phyloP scores from a whole-genome alignment of 2,797 vertebrate genomes.

The Anguilla pacifica region DNA sequence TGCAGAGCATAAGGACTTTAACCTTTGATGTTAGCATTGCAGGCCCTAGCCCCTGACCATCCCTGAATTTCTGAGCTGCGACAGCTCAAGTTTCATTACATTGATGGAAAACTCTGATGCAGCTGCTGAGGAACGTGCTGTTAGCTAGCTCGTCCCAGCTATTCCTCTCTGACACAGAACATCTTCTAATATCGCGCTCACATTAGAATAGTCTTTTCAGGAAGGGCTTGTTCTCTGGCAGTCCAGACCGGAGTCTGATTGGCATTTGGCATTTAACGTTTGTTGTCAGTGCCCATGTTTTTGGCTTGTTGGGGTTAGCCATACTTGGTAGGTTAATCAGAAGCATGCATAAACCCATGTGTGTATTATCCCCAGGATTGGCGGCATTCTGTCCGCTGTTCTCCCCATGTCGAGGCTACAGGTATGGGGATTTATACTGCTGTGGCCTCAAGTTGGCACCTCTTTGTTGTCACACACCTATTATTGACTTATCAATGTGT shows the following conservation, averaged over 20 bases:
- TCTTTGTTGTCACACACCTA: not conserved
- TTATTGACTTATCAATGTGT: not conserved
- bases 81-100: conserved; percentile 68
- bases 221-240: conserved; percentile 59
- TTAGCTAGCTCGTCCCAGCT: not conserved
- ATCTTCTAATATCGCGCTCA: conserved; percentile 43
- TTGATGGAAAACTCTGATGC: conserved; percentile 71
- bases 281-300: conserved; percentile 28
- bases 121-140: conserved; percentile 62
- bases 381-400: not conserved
- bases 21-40: conserved; percentile 50
- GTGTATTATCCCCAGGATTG: not conserved
- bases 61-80: conserved; percentile 57
- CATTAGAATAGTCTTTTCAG: conserved; percentile 64
- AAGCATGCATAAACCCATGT: conserved; percentile 11
- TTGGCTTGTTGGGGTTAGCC: not conserved
- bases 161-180: not conserved
- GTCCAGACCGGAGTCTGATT: conserved; percentile 54
- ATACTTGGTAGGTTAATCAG: conserved; percentile 2
- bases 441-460: no score
- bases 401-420: not conserved
- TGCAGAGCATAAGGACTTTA: conserved; percentile 55
- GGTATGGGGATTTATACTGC: not conserved
- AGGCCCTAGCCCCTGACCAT: conserved; percentile 63
- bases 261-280: conserved; percentile 56